Conservation (phyloP, 2,888 invertebrate species). For the Ischnus inquisitorius region DNA sequence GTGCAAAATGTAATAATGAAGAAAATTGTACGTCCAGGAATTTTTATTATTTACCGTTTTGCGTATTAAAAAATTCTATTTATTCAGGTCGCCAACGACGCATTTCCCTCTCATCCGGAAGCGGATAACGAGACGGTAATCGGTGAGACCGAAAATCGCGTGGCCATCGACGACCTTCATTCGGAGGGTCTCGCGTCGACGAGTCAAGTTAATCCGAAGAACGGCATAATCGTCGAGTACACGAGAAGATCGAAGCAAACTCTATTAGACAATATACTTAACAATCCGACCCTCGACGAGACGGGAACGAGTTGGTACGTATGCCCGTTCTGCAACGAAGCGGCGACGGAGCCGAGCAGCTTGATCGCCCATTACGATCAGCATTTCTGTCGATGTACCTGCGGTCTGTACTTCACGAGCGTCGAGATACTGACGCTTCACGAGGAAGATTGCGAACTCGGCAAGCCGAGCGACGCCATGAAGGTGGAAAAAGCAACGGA, state of each 20-base stretch:
- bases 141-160: conserved; percentile 71
- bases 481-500: neutral
- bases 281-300: conserved; percentile 81
- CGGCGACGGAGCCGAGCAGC: conserved; percentile 79
- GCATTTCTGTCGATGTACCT: conserved; percentile 83
- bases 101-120: conserved; percentile 73
- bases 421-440: conserved; percentile 84
- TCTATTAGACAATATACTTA: conserved; percentile 79
- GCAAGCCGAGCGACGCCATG: conserved; percentile 56
- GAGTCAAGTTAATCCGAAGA: conserved; percentile 75
- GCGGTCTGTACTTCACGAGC: conserved; percentile 85
- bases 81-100: conserved; percentile 74
- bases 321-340: conserved; percentile 84
- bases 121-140: conserved; percentile 72
- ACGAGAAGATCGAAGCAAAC: conserved; percentile 79
- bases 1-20: neutral
- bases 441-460: conserved; percentile 77
- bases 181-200: conserved; percentile 76
- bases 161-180: conserved; percentile 57
- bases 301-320: conserved; percentile 82
- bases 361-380: conserved; percentile 81
- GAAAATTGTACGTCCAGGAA: neutral
- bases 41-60: neutral
- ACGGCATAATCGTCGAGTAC: conserved; percentile 80
- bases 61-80: neutral